A percentile compares a stretch with the other conserved stretches of the same genome.
Conservation (phyloP, 2,797 vertebrate species). For the Pempheris klunzingeri region DNA sequence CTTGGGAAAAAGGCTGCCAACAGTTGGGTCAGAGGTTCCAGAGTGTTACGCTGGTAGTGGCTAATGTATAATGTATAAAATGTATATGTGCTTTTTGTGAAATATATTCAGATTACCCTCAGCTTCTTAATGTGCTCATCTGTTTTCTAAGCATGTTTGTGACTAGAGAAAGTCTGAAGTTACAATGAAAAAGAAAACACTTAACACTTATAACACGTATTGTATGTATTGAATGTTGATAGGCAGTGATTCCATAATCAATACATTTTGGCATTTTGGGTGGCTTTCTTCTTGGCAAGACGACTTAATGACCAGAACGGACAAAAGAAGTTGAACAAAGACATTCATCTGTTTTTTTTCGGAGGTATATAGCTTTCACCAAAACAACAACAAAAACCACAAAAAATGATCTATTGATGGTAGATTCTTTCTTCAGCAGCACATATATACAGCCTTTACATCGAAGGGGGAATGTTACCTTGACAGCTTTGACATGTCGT, state of each 20-base stretch:
- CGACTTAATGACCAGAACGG: no score
- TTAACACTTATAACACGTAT: no score
- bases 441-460: not conserved
- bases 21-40: no score
- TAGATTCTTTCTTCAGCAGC: not conserved
- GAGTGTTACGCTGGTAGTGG: no score
- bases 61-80: no score
- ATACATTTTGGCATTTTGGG: not conserved
- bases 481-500: not conserved
- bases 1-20: no score
- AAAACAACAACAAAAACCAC: not conserved
- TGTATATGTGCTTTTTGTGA: not conserved
- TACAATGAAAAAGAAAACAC: no score
- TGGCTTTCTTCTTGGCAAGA: not conserved
- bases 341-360: no score
- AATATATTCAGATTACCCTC: not conserved
- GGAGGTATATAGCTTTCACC: not conserved
- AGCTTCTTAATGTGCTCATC: not conserved
- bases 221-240: not conserved
- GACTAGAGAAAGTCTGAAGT: not conserved
- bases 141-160: not conserved
- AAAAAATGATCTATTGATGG: not conserved
- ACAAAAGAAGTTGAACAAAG: no score
- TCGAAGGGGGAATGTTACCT: not conserved
- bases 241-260: not conserved